phyloP scores from a whole-genome alignment of 2,113 vertebrate species.

The Ciconia boyciana region DNA sequence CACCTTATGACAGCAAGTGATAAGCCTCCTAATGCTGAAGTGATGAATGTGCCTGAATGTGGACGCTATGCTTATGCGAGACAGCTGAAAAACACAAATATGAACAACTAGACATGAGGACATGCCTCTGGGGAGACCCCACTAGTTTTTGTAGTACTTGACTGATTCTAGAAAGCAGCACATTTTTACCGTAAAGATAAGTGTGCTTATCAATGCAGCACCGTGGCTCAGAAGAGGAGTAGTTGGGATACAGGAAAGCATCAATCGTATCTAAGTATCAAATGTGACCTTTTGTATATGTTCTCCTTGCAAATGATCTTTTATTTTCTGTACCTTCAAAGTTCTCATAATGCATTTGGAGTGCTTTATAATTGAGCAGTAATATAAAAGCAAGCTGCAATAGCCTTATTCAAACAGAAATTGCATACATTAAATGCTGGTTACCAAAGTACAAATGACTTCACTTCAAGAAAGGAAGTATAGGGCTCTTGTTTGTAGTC shows the following conservation, averaged over 20 bases:
- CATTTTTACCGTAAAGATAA: slow-evolving; percentile 37
- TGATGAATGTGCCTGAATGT: slow-evolving; percentile 29
- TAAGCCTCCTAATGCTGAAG: slow-evolving; percentile 42
- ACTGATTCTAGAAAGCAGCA: slow-evolving; percentile 42
- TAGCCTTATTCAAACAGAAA: neutral
- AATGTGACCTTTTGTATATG: slow-evolving; percentile 38
- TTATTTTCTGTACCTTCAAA: slow-evolving; percentile 25
- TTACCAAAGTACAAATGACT: neutral
- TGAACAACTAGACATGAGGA: slow-evolving; percentile 3
- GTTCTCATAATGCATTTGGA: slow-evolving; percentile 4
- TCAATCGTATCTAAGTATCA: slow-evolving; percentile 45
- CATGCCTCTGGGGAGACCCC: slow-evolving; percentile 30
- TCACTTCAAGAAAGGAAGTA: neutral
- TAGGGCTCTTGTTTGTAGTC: neutral
- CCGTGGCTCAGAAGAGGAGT: slow-evolving; percentile 1
- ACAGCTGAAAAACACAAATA: slow-evolving; percentile 52
- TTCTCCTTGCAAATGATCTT: slow-evolving; percentile 39
- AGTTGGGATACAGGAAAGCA: slow-evolving; percentile 25
- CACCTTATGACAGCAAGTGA: slow-evolving; percentile 43
- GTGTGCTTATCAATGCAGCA: slow-evolving; percentile 50
- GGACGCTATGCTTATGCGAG: neutral
- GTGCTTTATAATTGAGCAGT: slow-evolving; percentile 11
- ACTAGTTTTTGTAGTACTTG: slow-evolving; percentile 30
- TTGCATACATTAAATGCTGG: neutral
- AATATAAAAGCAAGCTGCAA: neutral